These are phyloP conservation scores for Heterohyrax brucei DNA, from an alignment of 2,797 vertebrate genomes.

Conservation along the genomic window DNA sequence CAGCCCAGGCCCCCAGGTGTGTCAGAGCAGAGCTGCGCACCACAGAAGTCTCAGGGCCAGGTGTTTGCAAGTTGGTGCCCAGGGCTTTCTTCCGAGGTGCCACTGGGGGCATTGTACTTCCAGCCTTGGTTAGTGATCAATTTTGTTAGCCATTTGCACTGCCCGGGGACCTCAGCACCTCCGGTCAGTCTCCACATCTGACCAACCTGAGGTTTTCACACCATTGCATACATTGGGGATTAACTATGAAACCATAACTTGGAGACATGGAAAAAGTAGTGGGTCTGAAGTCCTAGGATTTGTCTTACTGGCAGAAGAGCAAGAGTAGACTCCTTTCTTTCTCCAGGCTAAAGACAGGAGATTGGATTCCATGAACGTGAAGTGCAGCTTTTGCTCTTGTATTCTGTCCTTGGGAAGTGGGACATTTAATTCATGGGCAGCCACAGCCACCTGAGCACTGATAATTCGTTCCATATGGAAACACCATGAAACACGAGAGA, in stretches of 20 bases:
- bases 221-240: background rate
- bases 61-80: background rate
- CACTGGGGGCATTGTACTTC: background rate
- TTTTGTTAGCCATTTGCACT: background rate
- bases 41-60: background rate
- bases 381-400: background rate
- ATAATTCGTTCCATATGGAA: background rate
- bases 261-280: background rate
- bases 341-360: background rate
- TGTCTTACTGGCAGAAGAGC: no score
- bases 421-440: background rate
- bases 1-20: background rate
- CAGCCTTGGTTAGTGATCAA: background rate
- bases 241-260: background rate
- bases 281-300: background rate
- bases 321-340: background rate
- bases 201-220: background rate
- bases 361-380: background rate
- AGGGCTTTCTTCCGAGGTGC: background rate
- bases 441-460: background rate
- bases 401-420: background rate
- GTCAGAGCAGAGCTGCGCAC: background rate
- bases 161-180: background rate
- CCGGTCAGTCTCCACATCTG: background rate
- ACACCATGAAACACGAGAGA: background rate